Evolutionary conservation across 2,888 invertebrate species (phyloP).

Genomic region (Trissonchulus sp.): DNA sequence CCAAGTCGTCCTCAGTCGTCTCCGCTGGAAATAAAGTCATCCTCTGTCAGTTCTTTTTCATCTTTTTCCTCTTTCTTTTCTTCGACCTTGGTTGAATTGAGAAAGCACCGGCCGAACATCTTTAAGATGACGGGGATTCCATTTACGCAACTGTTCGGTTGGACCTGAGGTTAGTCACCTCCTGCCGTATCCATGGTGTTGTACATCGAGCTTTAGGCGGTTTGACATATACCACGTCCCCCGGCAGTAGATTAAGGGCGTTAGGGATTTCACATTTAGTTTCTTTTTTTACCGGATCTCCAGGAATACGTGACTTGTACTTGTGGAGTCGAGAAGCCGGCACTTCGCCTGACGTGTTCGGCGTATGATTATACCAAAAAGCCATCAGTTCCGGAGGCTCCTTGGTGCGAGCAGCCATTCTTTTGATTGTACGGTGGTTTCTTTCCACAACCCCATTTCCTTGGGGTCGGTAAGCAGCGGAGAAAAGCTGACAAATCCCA

Average conservation of each 20-base stretch:
- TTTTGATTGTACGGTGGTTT: conserved; percentile 20
- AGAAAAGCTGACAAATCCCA: background rate
- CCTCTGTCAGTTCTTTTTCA: background rate
- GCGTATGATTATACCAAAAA: conserved; percentile 17
- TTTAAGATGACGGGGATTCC: conserved; percentile 1
- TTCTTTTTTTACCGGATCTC: background rate
- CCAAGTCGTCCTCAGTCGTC: background rate
- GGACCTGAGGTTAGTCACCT: conserved; percentile 17
- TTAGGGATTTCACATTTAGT: background rate
- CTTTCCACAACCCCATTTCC: conserved; percentile 22
- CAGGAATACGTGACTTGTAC: conserved; percentile 4
- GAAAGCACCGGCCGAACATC: background rate
- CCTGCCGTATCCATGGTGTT: background rate
- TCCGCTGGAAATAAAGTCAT: background rate
- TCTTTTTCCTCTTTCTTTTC: background rate
- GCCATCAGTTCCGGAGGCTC: background rate
- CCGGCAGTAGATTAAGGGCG: conserved; percentile 8
- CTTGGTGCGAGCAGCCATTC: conserved; percentile 14
- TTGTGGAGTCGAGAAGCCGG: conserved; percentile 7
- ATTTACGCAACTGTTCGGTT: background rate
- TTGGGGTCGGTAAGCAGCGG: conserved; percentile 6
- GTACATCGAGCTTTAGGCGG: conserved; percentile 7
- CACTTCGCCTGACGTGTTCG: conserved; percentile 13
- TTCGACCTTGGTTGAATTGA: background rate
- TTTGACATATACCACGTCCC: conserved; percentile 13